These are phyloP conservation scores for Eudiplozoon nipponicum DNA, from an alignment of 2,888 invertebrate species.

Conservation along the genomic window DNA sequence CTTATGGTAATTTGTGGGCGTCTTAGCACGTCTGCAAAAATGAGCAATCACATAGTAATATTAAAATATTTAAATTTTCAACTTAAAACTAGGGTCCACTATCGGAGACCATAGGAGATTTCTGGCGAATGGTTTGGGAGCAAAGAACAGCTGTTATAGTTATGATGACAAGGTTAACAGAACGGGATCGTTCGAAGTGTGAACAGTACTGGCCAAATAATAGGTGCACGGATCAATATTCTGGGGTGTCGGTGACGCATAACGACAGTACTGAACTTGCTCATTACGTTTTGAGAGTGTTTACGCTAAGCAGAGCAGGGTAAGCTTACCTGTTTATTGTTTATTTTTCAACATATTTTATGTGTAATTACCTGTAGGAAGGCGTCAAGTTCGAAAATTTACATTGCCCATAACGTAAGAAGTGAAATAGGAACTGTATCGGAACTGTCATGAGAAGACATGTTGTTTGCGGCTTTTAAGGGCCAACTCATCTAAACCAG, in stretches of 20 bases:
- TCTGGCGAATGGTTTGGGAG: constrained; percentile 99
- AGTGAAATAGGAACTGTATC: no score
- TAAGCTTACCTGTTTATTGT: no score
- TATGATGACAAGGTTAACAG: constrained; percentile 96
- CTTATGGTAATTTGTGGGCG: no score
- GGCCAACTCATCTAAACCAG: no score
- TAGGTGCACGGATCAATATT: constrained; percentile 49
- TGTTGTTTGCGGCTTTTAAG: no score
- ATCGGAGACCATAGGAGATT: constrained; percentile 80
- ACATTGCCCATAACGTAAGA: no score
- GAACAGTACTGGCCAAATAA: constrained; percentile 63
- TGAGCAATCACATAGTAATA: no score
- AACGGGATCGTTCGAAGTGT: constrained; percentile 59
- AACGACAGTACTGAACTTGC: constrained; percentile 78
- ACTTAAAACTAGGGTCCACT: constrained; percentile 46
- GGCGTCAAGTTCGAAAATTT: no score
- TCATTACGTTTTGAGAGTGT: constrained; percentile 82
- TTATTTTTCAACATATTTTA: no score
- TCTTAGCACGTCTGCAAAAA: no score
- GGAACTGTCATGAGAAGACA: no score
- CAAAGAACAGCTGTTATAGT: constrained; percentile 65
- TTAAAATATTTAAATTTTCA: background rate
- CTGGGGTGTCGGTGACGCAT: constrained; percentile 63
- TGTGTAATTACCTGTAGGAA: no score
- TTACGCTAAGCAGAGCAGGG: constrained; percentile 27